Percentiles rank a stretch among this genome's conserved stretches.
Evolutionary conservation across 2,888 invertebrate genomes (phyloP).

Genomic region (Chymomyza amoena): DNA sequence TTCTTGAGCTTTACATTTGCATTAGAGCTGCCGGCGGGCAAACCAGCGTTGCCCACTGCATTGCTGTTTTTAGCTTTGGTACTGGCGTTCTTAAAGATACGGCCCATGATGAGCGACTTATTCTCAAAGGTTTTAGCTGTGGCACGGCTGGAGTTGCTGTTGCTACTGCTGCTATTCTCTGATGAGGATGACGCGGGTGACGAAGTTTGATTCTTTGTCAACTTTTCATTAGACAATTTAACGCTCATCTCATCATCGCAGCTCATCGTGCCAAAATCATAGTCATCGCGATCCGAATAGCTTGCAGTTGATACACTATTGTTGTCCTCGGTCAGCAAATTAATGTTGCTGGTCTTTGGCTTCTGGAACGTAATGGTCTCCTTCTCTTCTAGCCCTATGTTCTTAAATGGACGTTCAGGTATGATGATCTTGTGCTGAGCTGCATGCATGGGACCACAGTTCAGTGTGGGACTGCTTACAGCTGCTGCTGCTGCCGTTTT

Average conservation of each 20-base stretch:
- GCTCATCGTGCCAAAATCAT: slow-evolving; percentile 81
- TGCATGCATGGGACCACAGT: neutral
- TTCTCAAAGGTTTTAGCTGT: slow-evolving; percentile 78
- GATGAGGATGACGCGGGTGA: slow-evolving; percentile 42
- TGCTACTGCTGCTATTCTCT: slow-evolving; percentile 30
- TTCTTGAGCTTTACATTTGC: slow-evolving; percentile 55
- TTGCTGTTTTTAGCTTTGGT: slow-evolving; percentile 70
- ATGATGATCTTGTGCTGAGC: slow-evolving; percentile 68
- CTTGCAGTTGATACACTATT: slow-evolving; percentile 80
- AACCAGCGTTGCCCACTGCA: slow-evolving; percentile 25
- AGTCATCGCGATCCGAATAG: slow-evolving; percentile 82
- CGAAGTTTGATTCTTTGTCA: slow-evolving; percentile 36
- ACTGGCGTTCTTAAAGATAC: slow-evolving; percentile 85
- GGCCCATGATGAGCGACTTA: slow-evolving; percentile 85
- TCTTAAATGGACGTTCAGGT: slow-evolving; percentile 77
- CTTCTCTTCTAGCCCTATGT: slow-evolving; percentile 77
- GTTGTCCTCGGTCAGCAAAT: slow-evolving; percentile 76
- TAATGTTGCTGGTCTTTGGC: slow-evolving; percentile 70
- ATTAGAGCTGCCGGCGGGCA: slow-evolving; percentile 5
- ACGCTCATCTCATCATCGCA: slow-evolving; percentile 73
- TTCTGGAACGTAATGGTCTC: slow-evolving; percentile 77
- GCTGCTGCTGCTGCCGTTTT: slow-evolving; percentile 62
- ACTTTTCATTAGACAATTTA: slow-evolving; percentile 54
- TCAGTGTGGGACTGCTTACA: slow-evolving; percentile 44
- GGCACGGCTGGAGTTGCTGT: slow-evolving; percentile 74